A percentile compares a stretch with the other conserved stretches of the same genome.
These are phyloP conservation scores for Spilogale gracilis DNA, from an alignment of 2,113 vertebrate species.

Conservation along the genomic window DNA sequence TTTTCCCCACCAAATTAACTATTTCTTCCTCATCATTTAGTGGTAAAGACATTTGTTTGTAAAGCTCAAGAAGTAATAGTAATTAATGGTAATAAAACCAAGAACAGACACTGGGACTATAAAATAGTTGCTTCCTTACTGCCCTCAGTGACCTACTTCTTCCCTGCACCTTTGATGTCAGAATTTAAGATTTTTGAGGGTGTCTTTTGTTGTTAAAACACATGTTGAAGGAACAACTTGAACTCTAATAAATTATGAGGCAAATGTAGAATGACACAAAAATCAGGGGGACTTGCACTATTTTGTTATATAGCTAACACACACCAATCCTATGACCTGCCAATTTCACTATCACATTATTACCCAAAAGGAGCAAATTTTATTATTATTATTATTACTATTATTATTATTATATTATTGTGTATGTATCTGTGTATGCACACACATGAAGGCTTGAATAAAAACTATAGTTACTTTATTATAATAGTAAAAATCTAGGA, in stretches of 20 bases:
- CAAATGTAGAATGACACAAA: neutral
- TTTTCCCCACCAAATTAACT: neutral
- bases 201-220: neutral
- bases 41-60: neutral
- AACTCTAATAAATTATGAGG: neutral
- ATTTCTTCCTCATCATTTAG: neutral
- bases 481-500: neutral
- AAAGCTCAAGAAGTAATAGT: neutral
- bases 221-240: neutral
- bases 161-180: neutral
- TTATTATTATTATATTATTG: too few species aligned
- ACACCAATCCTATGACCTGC: neutral
- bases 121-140: neutral
- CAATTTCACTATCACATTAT: neutral
- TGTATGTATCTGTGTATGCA: neutral
- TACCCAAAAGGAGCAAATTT: neutral
- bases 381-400: too few species aligned
- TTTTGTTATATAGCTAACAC: neutral
- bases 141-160: neutral
- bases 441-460: neutral
- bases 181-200: neutral
- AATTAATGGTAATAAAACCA: neutral
- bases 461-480: neutral
- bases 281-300: neutral
- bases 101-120: neutral